Conservation (phyloP, 2,113 vertebrate species). For the Daubentonia madagascariensis region DNA sequence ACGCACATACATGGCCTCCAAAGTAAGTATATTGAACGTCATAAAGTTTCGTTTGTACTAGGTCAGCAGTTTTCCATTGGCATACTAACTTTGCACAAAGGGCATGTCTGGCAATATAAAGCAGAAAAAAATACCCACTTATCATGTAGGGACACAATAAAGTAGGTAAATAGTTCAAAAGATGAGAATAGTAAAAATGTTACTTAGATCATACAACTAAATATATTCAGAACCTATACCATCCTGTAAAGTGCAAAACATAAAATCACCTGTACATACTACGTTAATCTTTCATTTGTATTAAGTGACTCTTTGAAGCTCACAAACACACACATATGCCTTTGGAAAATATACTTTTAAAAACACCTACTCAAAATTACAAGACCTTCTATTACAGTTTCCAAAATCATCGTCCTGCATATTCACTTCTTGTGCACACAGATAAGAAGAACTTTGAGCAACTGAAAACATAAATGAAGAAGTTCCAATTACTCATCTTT, state of each 20-base stretch:
- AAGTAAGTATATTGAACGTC: conserved; percentile 66
- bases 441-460: conserved; percentile 33
- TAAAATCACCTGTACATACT: neutral
- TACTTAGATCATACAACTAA: neutral
- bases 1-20: conserved; percentile 35
- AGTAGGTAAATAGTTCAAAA: neutral
- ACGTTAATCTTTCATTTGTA: neutral
- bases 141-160: accelerated
- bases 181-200: neutral
- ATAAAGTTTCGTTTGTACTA: accelerated
- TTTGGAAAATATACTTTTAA: neutral
- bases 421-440: conserved; percentile 78
- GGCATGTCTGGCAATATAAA: conserved; percentile 48
- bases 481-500: neutral
- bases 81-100: conserved; percentile 81
- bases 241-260: neutral
- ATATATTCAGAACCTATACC: neutral
- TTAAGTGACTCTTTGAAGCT: neutral
- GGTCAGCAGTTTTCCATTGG: neutral
- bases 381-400: conserved; percentile 40
- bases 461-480: conserved; percentile 54
- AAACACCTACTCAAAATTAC: accelerated
- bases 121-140: neutral
- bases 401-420: conserved; percentile 72
- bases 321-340: neutral